Evolutionary conservation across 2,888 invertebrate species (phyloP), one percentile per base, ranked within the genome.

Genomic region (Oscheius myriophilus): DNA sequence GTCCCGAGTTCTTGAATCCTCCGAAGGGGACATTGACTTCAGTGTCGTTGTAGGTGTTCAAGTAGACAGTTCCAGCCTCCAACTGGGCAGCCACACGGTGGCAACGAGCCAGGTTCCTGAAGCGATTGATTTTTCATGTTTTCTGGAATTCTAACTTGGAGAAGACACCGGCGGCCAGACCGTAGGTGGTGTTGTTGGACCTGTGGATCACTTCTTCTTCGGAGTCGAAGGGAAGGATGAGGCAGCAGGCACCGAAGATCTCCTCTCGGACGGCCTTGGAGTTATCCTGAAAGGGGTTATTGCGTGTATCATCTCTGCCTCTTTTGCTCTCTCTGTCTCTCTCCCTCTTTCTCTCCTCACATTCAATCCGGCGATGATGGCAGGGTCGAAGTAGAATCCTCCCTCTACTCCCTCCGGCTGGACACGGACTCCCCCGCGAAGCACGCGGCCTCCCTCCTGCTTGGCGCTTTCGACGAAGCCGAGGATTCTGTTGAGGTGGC

Each of bases 141-240:
- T n/a, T n/a, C n/a, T 33, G 33, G 33, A 33, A 9, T 33, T 81
- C n/a, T n/a, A n/a, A 89, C 90, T 82, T 88, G 23, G 90, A 90
- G 81, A 90, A 90, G 0, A 90, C 85, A n/a, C 89, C 90, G 39
- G 89, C 90, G 18, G 90, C 89, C 63, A 90, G 84, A 4, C 90
- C 90, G 84, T 88, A 89, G 46, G 85, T 82, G 11, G 90, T 88
- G 70, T 88, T 80, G 82, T 90, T 90, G 23, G 90, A 90, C 11
- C 90, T 79, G 6, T 75, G 59, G 16, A 90, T 73, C 2, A 87
- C 90, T 73, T 90, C 90, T 23, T 89, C 88, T 72, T 90, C 90
- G 18, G 83, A 82, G 42, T 88, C 87, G 84, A 90, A 90, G 18
- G 86, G 83, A 67, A 90, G 78, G 25, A 90, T 82, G 9, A 88